These are phyloP conservation scores for Aurelia coerulea DNA, from an alignment of 30 jellyfish, hydroid and myxozoan genomes.

Conservation along the genomic window DNA sequence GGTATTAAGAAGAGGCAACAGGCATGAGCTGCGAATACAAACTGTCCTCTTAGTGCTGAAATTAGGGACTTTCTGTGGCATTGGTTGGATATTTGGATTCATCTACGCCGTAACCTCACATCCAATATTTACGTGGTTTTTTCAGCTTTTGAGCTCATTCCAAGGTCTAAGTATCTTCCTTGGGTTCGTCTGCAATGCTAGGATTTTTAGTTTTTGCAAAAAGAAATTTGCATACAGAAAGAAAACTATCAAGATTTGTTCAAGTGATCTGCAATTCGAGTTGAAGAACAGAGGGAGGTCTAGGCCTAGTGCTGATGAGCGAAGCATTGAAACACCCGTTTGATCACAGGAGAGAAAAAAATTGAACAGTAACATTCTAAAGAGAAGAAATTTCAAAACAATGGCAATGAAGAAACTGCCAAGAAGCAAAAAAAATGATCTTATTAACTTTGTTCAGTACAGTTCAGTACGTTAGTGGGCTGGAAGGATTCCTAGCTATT, in stretches of 20 bases:
- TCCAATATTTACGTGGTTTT: slow-evolving; percentile 10
- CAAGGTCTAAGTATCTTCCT: slow-evolving; percentile 47
- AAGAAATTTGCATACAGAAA: not conserved
- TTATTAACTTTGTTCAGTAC: too few species aligned
- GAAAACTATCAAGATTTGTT: not conserved
- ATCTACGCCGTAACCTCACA: slow-evolving; percentile 8
- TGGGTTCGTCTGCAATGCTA: slow-evolving; percentile 33
- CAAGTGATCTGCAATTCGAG: too few species aligned
- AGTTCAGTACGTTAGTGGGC: too few species aligned
- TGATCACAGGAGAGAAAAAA: too few species aligned
- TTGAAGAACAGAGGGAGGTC: too few species aligned
- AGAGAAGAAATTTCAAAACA: too few species aligned
- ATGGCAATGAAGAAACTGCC: too few species aligned
- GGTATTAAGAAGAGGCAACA: slow-evolving; percentile 10
- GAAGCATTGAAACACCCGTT: too few species aligned
- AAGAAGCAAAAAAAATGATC: too few species aligned
- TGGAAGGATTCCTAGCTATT: too few species aligned
- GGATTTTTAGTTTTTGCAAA: not conserved
- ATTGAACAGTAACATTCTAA: too few species aligned
- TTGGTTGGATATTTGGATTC: slow-evolving; percentile 67
- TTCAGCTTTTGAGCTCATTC: slow-evolving; percentile 40
- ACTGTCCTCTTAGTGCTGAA: slow-evolving; percentile 12
- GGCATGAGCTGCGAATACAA: slow-evolving; percentile 24
- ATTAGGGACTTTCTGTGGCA: slow-evolving; percentile 53
- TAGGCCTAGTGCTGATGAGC: too few species aligned